Base-by-base conservation (phyloP, 2,888 invertebrate species). In the Tinea pellionella region DNA sequence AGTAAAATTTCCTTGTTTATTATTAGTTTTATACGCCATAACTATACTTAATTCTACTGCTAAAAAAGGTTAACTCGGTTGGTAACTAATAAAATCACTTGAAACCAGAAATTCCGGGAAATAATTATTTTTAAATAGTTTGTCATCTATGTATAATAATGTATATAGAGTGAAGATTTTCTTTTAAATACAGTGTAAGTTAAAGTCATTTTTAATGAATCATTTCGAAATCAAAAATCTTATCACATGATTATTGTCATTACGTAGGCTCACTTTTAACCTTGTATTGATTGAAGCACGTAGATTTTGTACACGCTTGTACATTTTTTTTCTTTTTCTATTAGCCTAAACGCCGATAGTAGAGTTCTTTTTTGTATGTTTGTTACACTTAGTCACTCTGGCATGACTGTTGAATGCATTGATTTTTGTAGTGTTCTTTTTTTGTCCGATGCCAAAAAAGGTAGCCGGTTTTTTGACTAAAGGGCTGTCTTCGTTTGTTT, bases 381-480 rank as follows among this genome's bases (percentile, higher is more conserved):
- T 60, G 68, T 68, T 68, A 65, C 64, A 68, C 64, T 72, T 70
- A 72, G 66, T 69, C 69, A 68, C 66, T 67, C 65, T 64, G 65
- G 70, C 74, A 72, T 74, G 72, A 70, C 66, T 64, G 62, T 66
- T 64, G 11, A 61, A 51, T 59, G 61, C 59, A 60, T 59, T 59
- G 59, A 59, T 59, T 41, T 41, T 53, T 53, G 2, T 12, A 47
- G 47, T 47, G 37, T 1, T 42, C n/a, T 53, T 53, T 53, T 24
- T 53, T 53, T 53, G 53, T 53, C 16, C 12, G 53, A 24, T 53
- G 18, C 24, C 53, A 53, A 53, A 53, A 13, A 19, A 53, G 53
- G n/a, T 8, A 47, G 18, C 47, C 47, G 15, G 24, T 53, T 53
- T 53, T 53, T 8, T 53, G 11, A 47, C 47, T 16, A 16, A 47